These are phyloP conservation scores for Sesamia inferens DNA, from an alignment of 2,888 invertebrate species.

Conservation along the genomic window DNA sequence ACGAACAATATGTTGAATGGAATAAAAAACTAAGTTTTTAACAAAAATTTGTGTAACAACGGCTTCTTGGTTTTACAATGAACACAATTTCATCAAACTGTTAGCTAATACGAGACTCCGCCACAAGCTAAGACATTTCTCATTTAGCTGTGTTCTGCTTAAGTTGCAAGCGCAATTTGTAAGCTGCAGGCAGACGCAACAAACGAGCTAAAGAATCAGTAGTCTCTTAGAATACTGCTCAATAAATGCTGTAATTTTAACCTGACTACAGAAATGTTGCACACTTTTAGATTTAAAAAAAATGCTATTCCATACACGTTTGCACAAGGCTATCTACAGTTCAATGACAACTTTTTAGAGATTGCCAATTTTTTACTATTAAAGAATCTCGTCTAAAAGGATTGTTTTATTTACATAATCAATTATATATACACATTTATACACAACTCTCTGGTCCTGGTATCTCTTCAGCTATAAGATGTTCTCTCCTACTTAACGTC, in stretches of 20 bases:
- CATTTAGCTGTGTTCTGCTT: slow-evolving; percentile 44
- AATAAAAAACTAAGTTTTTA: background rate
- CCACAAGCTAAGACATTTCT: slow-evolving; percentile 46
- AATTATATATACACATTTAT: slow-evolving; percentile 67
- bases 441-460: slow-evolving; percentile 89
- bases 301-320: background rate
- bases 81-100: slow-evolving; percentile 52
- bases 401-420: slow-evolving; percentile 44
- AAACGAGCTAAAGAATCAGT: slow-evolving; percentile 38
- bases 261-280: slow-evolving; percentile 10
- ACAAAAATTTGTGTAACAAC: background rate
- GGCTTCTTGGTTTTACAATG: slow-evolving; percentile 13
- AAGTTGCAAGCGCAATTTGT: slow-evolving; percentile 49
- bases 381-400: slow-evolving; percentile 27
- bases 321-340: background rate
- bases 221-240: slow-evolving; percentile 29
- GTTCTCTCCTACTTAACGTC: slow-evolving; percentile 85
- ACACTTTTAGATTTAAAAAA: background rate
- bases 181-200: slow-evolving; percentile 36
- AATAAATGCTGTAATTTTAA: slow-evolving; percentile 12
- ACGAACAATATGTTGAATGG: background rate
- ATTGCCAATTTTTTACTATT: background rate
- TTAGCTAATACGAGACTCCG: slow-evolving; percentile 40
- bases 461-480: slow-evolving; percentile 87
- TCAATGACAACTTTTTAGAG: background rate